These are phyloP conservation scores for Lycophotia porphyrea DNA, from an alignment of 2,888 invertebrate species.

Conservation along the genomic window DNA sequence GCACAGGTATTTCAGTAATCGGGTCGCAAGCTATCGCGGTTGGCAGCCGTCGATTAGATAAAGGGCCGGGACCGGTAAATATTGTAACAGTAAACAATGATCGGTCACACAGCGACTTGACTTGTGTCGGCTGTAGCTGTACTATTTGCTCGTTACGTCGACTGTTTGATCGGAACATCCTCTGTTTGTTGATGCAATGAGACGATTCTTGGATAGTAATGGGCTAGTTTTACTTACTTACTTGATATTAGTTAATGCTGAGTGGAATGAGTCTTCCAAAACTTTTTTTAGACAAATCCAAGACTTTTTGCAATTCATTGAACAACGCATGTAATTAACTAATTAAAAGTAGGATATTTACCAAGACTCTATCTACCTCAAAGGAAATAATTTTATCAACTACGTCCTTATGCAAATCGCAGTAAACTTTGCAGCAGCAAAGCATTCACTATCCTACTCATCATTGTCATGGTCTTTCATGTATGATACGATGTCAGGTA, in stretches of 20 bases:
- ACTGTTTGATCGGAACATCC: slow-evolving; percentile 50
- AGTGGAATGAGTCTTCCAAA: background rate
- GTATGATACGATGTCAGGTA: background rate
- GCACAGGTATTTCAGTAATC: slow-evolving; percentile 85
- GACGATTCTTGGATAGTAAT: background rate
- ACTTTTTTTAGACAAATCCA: background rate
- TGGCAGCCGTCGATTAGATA: slow-evolving; percentile 88
- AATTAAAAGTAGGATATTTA: background rate
- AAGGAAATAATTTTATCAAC: background rate
- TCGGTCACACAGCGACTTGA: slow-evolving; percentile 70
- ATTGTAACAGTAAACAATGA: slow-evolving; percentile 86
- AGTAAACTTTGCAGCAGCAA: background rate
- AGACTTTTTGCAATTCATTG: no score
- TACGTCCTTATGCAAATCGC: background rate
- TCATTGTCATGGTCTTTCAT: background rate
- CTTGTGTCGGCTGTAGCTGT: slow-evolving; percentile 45
- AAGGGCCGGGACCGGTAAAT: slow-evolving; percentile 81
- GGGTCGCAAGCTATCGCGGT: slow-evolving; percentile 87
- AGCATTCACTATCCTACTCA: background rate
- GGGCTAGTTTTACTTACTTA: no score
- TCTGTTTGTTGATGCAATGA: slow-evolving; percentile 34
- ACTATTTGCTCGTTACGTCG: slow-evolving; percentile 50
- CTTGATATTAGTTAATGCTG: background rate
- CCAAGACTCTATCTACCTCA: background rate
- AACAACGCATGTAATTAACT: no score